phyloP scores from a whole-genome alignment of 2,888 invertebrate genomes.

The Trichopria drosophilae region DNA sequence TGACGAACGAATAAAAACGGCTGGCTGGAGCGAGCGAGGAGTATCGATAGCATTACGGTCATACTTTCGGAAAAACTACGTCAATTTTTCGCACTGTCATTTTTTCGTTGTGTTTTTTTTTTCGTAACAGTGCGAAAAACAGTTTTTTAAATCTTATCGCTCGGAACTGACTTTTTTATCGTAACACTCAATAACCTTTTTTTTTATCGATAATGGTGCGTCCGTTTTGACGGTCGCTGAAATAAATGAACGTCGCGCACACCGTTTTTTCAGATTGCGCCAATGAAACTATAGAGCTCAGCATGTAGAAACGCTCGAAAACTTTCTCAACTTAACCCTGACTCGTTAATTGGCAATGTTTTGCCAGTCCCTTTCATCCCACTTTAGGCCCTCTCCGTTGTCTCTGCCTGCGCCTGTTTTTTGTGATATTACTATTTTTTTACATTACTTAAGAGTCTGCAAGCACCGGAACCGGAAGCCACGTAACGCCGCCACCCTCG shows the following conservation, averaged over 20 bases:
- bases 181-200: slow-evolving; percentile 3
- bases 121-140: no score
- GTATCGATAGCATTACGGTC: slow-evolving; percentile 24
- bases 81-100: slow-evolving; percentile 7
- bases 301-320: no score
- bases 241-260: no score
- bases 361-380: slow-evolving; percentile 42
- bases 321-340: no score
- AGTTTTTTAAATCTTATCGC: no score
- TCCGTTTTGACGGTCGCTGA: no score
- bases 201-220: slow-evolving; percentile 24
- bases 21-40: slow-evolving; percentile 44
- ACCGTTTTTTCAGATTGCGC: no score
- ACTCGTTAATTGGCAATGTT: no score
- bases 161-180: slow-evolving; percentile 4
- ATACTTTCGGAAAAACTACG: slow-evolving; percentile 22
- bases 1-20: slow-evolving; percentile 42
- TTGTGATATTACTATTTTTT: slow-evolving; percentile 57
- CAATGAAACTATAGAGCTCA: no score
- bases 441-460: slow-evolving; percentile 51
- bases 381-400: slow-evolving; percentile 51
- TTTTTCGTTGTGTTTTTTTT: no score
- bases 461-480: slow-evolving; percentile 31
- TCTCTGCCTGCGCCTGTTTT: slow-evolving; percentile 52
- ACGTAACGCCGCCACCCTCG: slow-evolving; percentile 24